A percentile compares a stretch with the other conserved stretches of the same genome.
phyloP scores from a whole-genome alignment of 2,797 vertebrate species.

The Otolemur crassicaudatus region DNA sequence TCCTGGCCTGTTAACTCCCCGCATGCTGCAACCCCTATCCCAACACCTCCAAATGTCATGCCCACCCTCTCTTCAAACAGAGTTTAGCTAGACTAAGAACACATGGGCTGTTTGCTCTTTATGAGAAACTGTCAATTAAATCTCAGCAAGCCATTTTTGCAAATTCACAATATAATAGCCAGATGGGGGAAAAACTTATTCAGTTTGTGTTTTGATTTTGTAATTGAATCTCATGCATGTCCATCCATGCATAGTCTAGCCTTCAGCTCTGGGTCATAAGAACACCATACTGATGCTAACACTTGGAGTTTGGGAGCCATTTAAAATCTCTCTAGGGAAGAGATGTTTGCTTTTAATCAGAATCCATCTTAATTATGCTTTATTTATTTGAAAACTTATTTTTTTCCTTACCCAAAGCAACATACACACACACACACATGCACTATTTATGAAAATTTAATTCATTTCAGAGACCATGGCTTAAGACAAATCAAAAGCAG shows the following conservation, averaged over 20 bases:
- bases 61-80: neutral
- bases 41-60: conserved; percentile 28
- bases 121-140: neutral
- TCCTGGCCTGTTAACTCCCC: neutral
- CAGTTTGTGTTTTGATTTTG: conserved; percentile 20
- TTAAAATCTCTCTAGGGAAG: neutral
- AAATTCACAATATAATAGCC: conserved; percentile 9
- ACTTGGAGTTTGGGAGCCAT: neutral
- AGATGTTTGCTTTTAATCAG: neutral
- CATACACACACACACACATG: neutral
- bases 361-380: neutral
- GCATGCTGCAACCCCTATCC: neutral
- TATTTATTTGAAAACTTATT: neutral
- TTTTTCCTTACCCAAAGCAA: conserved; percentile 19
- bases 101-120: neutral
- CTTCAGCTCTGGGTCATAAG: neutral
- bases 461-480: neutral
- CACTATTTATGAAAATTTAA: neutral
- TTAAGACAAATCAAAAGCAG: neutral
- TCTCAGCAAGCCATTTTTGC: neutral
- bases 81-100: neutral
- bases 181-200: neutral
- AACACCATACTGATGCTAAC: neutral
- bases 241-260: neutral
- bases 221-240: neutral